Evolutionary conservation across 2,113 vertebrate species (phyloP), one percentile per base, ranked within the genome.

Genomic region (Oophaga pumilio): DNA sequence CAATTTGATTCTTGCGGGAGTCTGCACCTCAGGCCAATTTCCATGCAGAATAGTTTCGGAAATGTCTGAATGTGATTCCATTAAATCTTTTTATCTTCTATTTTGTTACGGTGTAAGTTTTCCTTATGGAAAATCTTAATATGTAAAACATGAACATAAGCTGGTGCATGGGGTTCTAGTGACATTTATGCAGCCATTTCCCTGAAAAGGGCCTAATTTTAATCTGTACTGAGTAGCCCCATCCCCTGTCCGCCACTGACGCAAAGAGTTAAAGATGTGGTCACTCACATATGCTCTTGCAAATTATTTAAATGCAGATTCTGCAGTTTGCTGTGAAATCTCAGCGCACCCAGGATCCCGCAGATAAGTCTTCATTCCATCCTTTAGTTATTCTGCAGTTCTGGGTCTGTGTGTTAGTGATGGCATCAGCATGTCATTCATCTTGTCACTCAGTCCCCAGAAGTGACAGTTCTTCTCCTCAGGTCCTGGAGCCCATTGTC

Each of bases 281-380:
- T 62, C 10, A 7, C 14, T 66, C 22, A 82, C 80, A 82, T 68
- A 82, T 15, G 80, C 22, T n/a, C 22, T 4, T 24, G 1, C 68
- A 68, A 66, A 82, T 82, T 24, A 82, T 82, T 66, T n/a, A 82
- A 52, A 62, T 50, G 60, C n/a, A 82, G 43, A 3, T 60, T 68
- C 43, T 82, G 60, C 60, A 66, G 60, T 82, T 64, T 64, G 33
- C 1, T 1, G 59, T 20, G 49, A 66, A 82, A 15, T 66, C 22
- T 62, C 80, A 14, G 18, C 28, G 7, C 28, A 5, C 57, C 49
- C 33, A 50, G 20, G 22, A 14, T 22, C 6, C 9, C 17, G 1
- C 12, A 62, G 59, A 64, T 28, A n/a, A 14, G 12, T 1, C 6
- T 59, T 80, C 17, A 12, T 24, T 24, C 18, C 43, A 7, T 24